Base-by-base conservation (phyloP, 1,140 invertebrate species). In the Drosophila ananassae region DNA sequence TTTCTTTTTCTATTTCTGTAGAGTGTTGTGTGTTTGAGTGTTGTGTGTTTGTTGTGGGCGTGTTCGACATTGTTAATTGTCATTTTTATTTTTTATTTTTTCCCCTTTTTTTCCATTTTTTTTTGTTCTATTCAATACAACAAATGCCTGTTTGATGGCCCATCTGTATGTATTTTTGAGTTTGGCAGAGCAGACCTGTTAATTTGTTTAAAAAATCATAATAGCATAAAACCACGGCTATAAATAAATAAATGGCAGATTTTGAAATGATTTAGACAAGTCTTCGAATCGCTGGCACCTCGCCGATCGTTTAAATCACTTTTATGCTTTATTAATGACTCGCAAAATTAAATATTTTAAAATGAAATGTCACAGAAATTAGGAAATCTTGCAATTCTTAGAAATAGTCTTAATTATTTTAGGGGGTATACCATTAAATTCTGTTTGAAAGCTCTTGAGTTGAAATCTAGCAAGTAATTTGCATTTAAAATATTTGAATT, bases 51-150 rank as follows among this genome's bases (percentile, higher is more conserved):
- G 39, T 48, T 56, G 66, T 69, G 63, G 66, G 66, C 66, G 66
- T 69, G 66, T 69, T 69, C 66, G 63, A 69, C 51, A 69, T 68
- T 69, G 62, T 69, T 68, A 69, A 56, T 69, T 69, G 66, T 69
- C 63, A 69, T 69, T 68, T 67, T 68, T 17, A 17, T 17, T 17
- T 17, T 17, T 17, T 17, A 17, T 17, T 17, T 39, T 68, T 9
- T n/a, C 10, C 9, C 9, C 3, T 37, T 10, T 9, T 37, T 37
- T n/a, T 37, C 0, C 1, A 12, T 37, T 28, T 28, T 28, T 6
- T 28, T 4, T 12, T 37, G 34, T 44, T 39, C 3, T 39, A 8
- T 44, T 44, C 13, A 25, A 63, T 41, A 51, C 46, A 9, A 9
- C 24, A 32, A 32, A 22, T 32, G 34, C 34, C 12, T 37, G 21